Conservation (phyloP, 2,888 invertebrate species). For the Panorpa germanica region DNA sequence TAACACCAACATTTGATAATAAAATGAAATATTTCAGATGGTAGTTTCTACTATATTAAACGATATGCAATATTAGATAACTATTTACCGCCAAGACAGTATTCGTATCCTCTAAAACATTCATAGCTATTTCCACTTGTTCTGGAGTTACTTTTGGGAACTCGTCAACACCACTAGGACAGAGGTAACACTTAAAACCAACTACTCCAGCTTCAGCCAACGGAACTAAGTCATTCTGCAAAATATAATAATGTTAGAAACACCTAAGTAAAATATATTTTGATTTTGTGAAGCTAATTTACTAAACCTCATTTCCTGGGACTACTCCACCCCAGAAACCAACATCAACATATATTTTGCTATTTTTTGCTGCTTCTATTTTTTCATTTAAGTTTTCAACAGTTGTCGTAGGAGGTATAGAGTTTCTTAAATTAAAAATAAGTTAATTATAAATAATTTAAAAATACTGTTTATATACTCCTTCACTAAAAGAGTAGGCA, state of each 20-base stretch:
- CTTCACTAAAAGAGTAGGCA: no score
- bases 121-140: constrained; percentile 36
- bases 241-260: no score
- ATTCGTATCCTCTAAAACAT: constrained; percentile 34
- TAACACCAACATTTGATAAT: no score
- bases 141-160: constrained; percentile 37
- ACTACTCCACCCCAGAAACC: constrained; percentile 69
- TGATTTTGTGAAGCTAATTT: no score
- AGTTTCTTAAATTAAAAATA: constrained; percentile 35
- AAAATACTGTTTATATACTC: neutral
- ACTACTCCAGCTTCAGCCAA: constrained; percentile 45
- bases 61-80: no score
- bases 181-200: constrained; percentile 55
- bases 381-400: constrained; percentile 39
- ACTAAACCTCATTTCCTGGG: constrained; percentile 43
- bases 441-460: no score
- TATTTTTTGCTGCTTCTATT: constrained; percentile 32
- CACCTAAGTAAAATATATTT: no score
- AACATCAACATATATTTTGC: constrained; percentile 42
- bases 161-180: constrained; percentile 47
- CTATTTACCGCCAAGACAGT: constrained; percentile 41
- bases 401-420: constrained; percentile 50
- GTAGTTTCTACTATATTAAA: no score
- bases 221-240: constrained; percentile 31
- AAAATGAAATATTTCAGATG: no score